Percentiles rank a stretch among this genome's conserved stretches.
These are phyloP conservation scores for Perca fluviatilis DNA, from an alignment of 2,113 vertebrate genomes.

Conservation along the genomic window DNA sequence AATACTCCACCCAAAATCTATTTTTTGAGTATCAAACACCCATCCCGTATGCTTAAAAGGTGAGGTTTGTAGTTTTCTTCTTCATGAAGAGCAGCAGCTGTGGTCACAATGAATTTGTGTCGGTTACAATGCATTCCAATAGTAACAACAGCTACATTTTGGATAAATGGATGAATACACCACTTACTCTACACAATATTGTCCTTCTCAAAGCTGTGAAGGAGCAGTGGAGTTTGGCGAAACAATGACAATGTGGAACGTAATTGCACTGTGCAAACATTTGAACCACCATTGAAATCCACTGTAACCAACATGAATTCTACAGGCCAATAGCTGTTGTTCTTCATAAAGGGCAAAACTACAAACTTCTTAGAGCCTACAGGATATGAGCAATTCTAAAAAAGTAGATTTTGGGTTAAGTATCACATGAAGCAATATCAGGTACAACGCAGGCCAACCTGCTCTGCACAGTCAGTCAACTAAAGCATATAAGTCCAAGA, in stretches of 20 bases:
- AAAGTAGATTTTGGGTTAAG: conserved; percentile 1
- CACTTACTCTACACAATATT: neutral
- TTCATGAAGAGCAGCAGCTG: conserved; percentile 17
- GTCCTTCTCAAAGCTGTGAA: neutral
- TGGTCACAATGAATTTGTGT: conserved; percentile 15
- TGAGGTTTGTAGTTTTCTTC: conserved; percentile 33
- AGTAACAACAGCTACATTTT: neutral
- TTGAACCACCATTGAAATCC: conserved; percentile 1
- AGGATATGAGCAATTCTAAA: conserved; percentile 17
- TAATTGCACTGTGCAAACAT: neutral
- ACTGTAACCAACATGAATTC: conserved; percentile 14
- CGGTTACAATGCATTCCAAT: conserved; percentile 1
- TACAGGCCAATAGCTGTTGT: conserved; percentile 12
- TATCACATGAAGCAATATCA: conserved; percentile 19
- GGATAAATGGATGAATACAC: neutral
- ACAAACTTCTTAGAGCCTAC: neutral
- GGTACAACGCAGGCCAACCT: conserved; percentile 32
- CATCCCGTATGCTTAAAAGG: conserved; percentile 17
- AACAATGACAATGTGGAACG: neutral
- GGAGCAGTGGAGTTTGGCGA: conserved; percentile 11
- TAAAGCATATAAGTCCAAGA: conserved; percentile 56
- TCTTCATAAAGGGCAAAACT: conserved; percentile 14
- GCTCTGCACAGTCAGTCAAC: conserved; percentile 45
- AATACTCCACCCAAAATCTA: conserved; percentile 37
- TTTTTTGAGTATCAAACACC: conserved; percentile 29